Evolutionary conservation across 2,113 vertebrate species (phyloP).

Genomic region (Psilopsiagon aurifrons): DNA sequence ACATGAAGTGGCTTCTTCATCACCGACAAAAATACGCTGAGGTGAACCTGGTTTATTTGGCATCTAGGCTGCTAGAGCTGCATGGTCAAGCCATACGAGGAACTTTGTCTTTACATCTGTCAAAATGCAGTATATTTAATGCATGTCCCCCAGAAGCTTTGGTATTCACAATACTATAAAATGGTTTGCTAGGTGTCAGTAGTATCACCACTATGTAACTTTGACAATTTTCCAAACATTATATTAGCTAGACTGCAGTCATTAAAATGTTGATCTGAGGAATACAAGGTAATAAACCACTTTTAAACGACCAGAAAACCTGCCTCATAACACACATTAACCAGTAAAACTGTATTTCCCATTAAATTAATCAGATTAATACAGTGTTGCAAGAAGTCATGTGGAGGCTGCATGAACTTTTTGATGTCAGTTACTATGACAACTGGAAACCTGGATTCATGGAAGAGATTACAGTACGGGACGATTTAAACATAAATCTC

Average conservation of each 20-base stretch:
- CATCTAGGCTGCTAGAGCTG: not conserved
- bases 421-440: conserved; percentile 47
- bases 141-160: accelerated
- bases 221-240: not conserved
- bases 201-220: not conserved
- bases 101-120: not conserved
- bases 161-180: not conserved
- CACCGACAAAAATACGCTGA: not conserved
- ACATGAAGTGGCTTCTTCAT: not conserved
- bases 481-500: conserved; percentile 43
- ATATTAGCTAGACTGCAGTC: not conserved
- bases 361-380: conserved; percentile 65
- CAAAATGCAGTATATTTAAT: not conserved
- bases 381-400: conserved; percentile 49
- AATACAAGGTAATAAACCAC: not conserved
- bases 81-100: not conserved
- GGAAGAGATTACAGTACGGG: not conserved
- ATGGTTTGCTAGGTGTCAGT: not conserved
- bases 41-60: not conserved
- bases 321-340: not conserved
- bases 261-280: not conserved
- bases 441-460: conserved; percentile 30
- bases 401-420: conserved; percentile 36
- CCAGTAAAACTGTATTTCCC: not conserved
- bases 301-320: not conserved